Evolutionary conservation across 1,140 invertebrate genomes (phyloP).

Genomic region (Druon quercuslanigerum): DNA sequence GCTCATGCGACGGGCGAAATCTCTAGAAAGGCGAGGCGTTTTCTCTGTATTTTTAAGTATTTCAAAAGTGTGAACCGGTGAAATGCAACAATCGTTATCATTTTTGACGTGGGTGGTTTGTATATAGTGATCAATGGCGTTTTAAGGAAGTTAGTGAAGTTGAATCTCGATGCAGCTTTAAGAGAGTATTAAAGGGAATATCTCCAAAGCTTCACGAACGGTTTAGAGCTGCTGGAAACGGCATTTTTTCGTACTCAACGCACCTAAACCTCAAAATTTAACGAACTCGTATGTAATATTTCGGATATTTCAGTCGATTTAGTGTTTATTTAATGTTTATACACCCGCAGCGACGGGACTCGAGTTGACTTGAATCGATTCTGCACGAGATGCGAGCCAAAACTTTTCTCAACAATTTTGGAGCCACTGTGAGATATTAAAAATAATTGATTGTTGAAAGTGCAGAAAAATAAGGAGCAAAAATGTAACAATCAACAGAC

Average conservation of each 20-base stretch:
- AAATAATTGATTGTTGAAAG: not conserved
- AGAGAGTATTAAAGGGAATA: constrained; percentile 72
- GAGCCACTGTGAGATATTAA: not conserved
- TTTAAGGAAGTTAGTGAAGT: constrained; percentile 46
- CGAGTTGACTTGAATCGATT: constrained; percentile 34
- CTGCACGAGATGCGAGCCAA: not conserved
- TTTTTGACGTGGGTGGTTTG: not conserved
- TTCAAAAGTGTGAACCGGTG: constrained; percentile 12
- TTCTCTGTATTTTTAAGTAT: not conserved
- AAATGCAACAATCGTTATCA: constrained; percentile 38
- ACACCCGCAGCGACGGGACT: constrained; percentile 36
- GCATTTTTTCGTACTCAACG: constrained; percentile 34
- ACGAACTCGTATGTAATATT: constrained; percentile 5
- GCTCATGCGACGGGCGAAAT: not conserved
- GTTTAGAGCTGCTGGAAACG: constrained; percentile 41
- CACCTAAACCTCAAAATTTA: constrained; percentile 34
- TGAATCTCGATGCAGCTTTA: constrained; percentile 64
- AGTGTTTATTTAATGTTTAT: constrained; percentile 48
- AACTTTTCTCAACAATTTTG: not conserved
- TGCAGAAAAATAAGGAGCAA: not conserved
- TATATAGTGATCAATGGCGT: constrained; percentile 43
- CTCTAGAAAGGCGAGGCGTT: not conserved
- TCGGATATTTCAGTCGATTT: constrained; percentile 2
- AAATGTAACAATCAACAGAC: constrained; percentile 6
- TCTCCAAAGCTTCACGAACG: constrained; percentile 57